Percentiles rank a stretch among this genome's conserved stretches.
Evolutionary conservation across 2,888 invertebrate genomes (phyloP).

Genomic region (Neria commutata): DNA sequence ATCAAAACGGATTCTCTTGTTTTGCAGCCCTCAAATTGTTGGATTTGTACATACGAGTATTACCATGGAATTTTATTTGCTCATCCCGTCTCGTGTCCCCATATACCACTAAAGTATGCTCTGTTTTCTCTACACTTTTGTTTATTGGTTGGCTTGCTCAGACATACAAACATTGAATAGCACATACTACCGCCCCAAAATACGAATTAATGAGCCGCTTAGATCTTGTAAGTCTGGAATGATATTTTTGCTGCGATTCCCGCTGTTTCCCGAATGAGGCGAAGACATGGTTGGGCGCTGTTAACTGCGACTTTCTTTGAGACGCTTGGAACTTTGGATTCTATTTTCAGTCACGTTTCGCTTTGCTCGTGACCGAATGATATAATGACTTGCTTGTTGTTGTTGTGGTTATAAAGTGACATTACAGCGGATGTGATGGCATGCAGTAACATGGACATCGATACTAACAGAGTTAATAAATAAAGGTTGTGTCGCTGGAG

Average conservation of each 20-base stretch:
- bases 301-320: slow-evolving; percentile 54
- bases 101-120: too few species aligned
- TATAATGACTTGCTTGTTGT: slow-evolving; percentile 52
- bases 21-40: too few species aligned
- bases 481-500: too few species aligned
- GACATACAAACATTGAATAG: too few species aligned
- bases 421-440: not conserved
- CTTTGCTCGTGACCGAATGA: slow-evolving; percentile 55
- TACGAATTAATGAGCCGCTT: slow-evolving; percentile 6
- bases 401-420: slow-evolving; percentile 30
- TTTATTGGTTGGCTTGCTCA: too few species aligned
- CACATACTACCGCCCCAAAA: slow-evolving; percentile 3
- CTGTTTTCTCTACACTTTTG: too few species aligned
- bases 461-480: too few species aligned
- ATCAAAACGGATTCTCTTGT: too few species aligned
- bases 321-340: too few species aligned
- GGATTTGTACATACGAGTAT: too few species aligned
- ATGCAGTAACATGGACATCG: slow-evolving; percentile 33
- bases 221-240: not conserved
- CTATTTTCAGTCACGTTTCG: slow-evolving; percentile 56
- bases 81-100: too few species aligned
- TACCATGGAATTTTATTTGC: too few species aligned
- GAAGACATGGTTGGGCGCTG: slow-evolving; percentile 32
- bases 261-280: slow-evolving; percentile 9
- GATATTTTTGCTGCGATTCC: slow-evolving; percentile 22